These are phyloP conservation scores for Odocoileus hemionus DNA, from an alignment of 2,113 vertebrate species.

Conservation along the genomic window DNA sequence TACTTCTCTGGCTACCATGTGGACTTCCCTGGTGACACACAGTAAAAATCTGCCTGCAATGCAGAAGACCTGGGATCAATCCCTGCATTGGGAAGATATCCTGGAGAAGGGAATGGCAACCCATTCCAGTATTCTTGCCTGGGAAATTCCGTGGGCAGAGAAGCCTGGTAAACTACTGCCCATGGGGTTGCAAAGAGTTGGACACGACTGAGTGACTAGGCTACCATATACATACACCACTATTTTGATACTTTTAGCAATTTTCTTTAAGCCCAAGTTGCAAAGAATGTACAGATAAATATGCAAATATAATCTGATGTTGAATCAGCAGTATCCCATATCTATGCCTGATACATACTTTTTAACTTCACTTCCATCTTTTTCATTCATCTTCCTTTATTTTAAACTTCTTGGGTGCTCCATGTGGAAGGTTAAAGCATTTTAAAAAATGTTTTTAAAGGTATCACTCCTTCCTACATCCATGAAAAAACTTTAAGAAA, in stretches of 20 bases:
- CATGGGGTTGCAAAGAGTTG: no score
- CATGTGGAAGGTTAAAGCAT: neutral
- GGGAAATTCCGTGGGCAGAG: no score
- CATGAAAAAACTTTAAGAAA: constrained; percentile 4
- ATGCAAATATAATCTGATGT: neutral
- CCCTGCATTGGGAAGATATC: no score
- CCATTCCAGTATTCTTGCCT: no score
- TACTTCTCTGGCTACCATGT: neutral
- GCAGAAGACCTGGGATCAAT: no score
- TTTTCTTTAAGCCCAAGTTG: neutral
- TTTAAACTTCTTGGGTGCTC: constrained; percentile 1
- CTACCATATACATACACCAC: neutral
- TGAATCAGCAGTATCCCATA: neutral
- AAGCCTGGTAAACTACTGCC: no score
- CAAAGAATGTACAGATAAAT: neutral
- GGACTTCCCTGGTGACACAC: no score
- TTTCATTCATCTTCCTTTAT: constrained; percentile 19
- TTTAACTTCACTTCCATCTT: constrained; percentile 49
- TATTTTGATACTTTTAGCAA: neutral
- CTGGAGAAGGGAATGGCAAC: no score
- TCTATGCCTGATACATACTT: neutral
- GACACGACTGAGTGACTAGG: neutral
- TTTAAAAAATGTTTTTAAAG: neutral
- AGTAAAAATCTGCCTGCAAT: no score
- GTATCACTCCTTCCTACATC: neutral